A percentile compares a stretch with the other conserved stretches of the same genome.
phyloP scores from a whole-genome alignment of 2,888 invertebrate species.

The Zaprionus lineosus region DNA sequence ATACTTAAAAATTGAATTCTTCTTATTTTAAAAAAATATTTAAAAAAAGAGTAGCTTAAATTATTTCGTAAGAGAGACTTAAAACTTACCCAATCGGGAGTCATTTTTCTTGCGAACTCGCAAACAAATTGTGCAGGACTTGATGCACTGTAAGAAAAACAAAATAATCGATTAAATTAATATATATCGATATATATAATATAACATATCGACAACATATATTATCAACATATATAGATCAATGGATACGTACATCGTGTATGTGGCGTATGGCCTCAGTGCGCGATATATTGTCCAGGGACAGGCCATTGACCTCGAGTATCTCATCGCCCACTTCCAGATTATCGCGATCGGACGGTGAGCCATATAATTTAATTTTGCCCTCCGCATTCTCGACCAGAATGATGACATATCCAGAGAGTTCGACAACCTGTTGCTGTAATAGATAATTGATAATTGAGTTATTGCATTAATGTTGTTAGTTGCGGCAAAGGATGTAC shows the following conservation, averaged over 20 bases:
- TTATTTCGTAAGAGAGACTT: background rate
- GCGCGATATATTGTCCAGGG: slow-evolving; percentile 94
- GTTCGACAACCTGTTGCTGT: slow-evolving; percentile 88
- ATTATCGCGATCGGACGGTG: slow-evolving; percentile 95
- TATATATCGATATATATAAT: background rate
- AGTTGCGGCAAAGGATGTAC: background rate
- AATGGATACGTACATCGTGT: slow-evolving; percentile 89
- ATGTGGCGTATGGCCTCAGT: slow-evolving; percentile 96
- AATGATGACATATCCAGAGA: slow-evolving; percentile 97
- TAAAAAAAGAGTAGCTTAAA: too few relatives aligned
- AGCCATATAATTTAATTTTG: slow-evolving; percentile 96
- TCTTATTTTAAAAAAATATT: too few relatives aligned
- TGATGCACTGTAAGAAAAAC: slow-evolving; percentile 92
- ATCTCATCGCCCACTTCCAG: slow-evolving; percentile 98
- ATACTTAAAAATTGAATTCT: too few relatives aligned
- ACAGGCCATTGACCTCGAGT: slow-evolving; percentile 97
- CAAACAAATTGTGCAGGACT: slow-evolving; percentile 96
- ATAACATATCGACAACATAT: background rate
- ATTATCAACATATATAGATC: background rate
- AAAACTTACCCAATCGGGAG: slow-evolving; percentile 91
- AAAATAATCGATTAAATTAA: too few relatives aligned
- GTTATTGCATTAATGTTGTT: background rate
- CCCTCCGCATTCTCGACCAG: slow-evolving; percentile 96
- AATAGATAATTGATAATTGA: slow-evolving; percentile 23
- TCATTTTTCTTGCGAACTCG: slow-evolving; percentile 95